Base-by-base conservation (phyloP, 1,140 invertebrate genomes). In the Rhynchophorus ferrugineus region DNA sequence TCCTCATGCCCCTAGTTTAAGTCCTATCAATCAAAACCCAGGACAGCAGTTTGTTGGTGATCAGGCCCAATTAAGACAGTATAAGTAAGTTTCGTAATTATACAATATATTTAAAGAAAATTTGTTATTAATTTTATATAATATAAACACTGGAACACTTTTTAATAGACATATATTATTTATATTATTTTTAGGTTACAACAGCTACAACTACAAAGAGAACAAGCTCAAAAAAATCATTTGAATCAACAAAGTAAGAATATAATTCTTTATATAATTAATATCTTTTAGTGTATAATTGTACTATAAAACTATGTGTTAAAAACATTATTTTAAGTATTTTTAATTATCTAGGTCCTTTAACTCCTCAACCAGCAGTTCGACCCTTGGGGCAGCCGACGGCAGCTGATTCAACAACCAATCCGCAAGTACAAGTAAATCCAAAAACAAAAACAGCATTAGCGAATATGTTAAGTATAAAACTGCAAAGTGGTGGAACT, bases 361-460 rank as follows among this genome's bases (percentile, higher is more conserved):
- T 53, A 21, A 61, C 60, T 17, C 61, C 56, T 42, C 70, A 72
- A 37, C 42, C 58, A 16, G 3, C 51, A 9, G 48, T 59, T 5
- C 41, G 49, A 17, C 49, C 54, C 6, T 46, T 56, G 22, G 47
- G 17, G 16, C 60, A 61, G 58, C 53, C 69, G 62, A 56, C 57
- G 7, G 36, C 51, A 54, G 71, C 69, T 46, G 54, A 61, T 37
- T 49, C 55, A 18, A 57, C 58, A 5, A 58, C 59, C 7, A 61
- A 58, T 45, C 58, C 58, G 19, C 60, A 60, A 42, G 57, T 55
- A 2, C 60, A 55, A 20, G 56, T 93, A 22, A 92, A 91, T 65
- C 80, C 89, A 0, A 93, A 93, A 70, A 95, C 93, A 3, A 97
- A 96, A 76, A 95, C 92, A 1, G 93, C 93, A 0, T 71, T 98